Percentiles rank a stretch among this genome's conserved stretches.
These are phyloP conservation scores for Actinia tenebrosa DNA, from an alignment of 64 coral and sea anemone species.

Conservation along the genomic window DNA sequence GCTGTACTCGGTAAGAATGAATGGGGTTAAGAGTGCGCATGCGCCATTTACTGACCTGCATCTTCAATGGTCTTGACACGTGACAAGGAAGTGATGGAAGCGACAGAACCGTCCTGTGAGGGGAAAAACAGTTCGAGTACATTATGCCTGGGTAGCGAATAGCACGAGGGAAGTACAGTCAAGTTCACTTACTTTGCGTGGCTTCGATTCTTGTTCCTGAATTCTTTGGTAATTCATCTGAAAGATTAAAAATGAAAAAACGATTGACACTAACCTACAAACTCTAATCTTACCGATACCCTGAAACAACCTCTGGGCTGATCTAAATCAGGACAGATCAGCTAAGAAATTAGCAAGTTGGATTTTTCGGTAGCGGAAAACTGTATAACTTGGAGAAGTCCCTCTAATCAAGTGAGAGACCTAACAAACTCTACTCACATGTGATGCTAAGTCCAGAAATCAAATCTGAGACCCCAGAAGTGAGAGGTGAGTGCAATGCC, in stretches of 20 bases:
- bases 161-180: neutral
- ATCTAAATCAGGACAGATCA: too few relatives aligned
- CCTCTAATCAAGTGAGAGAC: too few relatives aligned
- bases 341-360: too few relatives aligned
- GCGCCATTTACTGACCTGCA: constrained; percentile 33
- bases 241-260: neutral
- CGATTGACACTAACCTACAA: too few relatives aligned
- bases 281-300: neutral
- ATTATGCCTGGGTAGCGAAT: neutral
- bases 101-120: neutral
- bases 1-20: too few relatives aligned
- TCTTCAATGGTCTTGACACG: constrained; percentile 69
- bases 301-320: too few relatives aligned
- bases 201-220: constrained; percentile 17
- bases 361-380: too few relatives aligned
- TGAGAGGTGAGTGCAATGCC: too few relatives aligned
- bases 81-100: neutral
- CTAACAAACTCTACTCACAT: too few relatives aligned
- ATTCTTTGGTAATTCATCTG: constrained; percentile 40
- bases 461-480: too few relatives aligned
- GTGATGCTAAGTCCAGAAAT: too few relatives aligned
- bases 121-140: neutral
- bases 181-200: constrained; percentile 18
- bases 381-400: too few relatives aligned
- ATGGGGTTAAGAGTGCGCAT: neutral